These are phyloP conservation scores for Actinernus sp. DNA, from an alignment of 92 coral and sea anemone species.

Conservation along the genomic window DNA sequence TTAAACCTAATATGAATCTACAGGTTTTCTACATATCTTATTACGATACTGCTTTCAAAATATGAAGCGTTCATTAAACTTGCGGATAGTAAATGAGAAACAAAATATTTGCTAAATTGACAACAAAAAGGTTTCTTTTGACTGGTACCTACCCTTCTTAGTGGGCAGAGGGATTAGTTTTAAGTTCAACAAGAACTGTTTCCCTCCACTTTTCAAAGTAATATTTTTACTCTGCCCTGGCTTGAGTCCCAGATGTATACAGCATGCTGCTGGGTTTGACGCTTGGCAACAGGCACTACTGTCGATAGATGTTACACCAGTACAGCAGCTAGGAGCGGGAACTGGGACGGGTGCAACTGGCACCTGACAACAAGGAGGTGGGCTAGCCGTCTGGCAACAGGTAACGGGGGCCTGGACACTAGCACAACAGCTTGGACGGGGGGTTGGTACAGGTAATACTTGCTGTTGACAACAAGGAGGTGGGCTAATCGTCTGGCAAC, in stretches of 20 bases:
- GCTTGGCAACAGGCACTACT: not conserved
- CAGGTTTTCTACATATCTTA: too few species aligned
- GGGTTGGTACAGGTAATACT: not conserved
- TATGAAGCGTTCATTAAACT: too few species aligned
- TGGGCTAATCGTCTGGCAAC: not conserved
- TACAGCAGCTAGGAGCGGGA: not conserved
- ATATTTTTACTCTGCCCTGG: slow-evolving; percentile 2
- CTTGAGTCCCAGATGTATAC: not conserved
- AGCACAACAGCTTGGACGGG: not conserved
- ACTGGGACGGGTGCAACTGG: not conserved
- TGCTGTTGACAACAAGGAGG: slow-evolving; percentile 1
- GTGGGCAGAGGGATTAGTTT: not conserved
- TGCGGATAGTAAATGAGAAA: too few species aligned
- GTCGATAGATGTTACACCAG: not conserved
- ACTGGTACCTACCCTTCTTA: too few species aligned
- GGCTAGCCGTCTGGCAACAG: not conserved
- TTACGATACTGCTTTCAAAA: too few species aligned
- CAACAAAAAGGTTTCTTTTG: too few species aligned
- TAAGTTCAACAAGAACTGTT: not conserved
- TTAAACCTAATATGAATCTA: too few species aligned
- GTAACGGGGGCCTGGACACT: slow-evolving; percentile 3
- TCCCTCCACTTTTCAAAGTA: not conserved
- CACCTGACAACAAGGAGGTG: not conserved
- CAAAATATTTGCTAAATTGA: too few species aligned
- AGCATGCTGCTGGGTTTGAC: not conserved